Conservation (phyloP, 2,888 invertebrate species). For the Pomacea canaliculata region DNA sequence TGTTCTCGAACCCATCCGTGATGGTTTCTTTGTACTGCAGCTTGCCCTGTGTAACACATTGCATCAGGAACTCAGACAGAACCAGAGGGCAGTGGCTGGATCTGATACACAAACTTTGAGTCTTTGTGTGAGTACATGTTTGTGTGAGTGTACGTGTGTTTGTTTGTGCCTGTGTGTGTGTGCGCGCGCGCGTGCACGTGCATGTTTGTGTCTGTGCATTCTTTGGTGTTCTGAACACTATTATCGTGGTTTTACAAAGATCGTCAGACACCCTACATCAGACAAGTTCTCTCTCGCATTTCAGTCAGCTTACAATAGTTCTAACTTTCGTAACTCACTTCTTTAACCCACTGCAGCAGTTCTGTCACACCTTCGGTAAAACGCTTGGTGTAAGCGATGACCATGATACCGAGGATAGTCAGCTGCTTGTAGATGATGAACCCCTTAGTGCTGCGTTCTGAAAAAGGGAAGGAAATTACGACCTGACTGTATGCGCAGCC, state of each 20-base stretch:
- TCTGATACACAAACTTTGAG: neutral
- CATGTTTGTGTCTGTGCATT: too few species aligned
- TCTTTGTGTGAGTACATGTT: neutral
- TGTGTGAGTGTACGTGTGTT: neutral
- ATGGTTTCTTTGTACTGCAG: conserved; percentile 79
- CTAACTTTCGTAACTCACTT: neutral
- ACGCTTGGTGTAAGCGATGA: neutral
- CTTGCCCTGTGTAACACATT: conserved; percentile 73
- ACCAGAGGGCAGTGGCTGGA: neutral
- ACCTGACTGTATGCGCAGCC: neutral
- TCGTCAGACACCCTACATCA: too few species aligned
- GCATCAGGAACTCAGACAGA: neutral
- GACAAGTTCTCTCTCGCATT: too few species aligned
- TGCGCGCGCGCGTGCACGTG: too few species aligned
- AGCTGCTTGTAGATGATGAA: conserved; percentile 2
- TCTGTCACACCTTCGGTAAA: neutral
- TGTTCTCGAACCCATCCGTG: conserved; percentile 81
- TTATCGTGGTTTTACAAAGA: too few species aligned
- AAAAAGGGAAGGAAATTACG: neutral
- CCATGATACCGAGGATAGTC: neutral
- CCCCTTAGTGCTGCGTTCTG: neutral
- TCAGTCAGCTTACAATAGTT: too few species aligned
- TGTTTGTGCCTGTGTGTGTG: too few species aligned
- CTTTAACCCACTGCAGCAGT: conserved; percentile 4
- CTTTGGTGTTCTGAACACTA: too few species aligned